These are phyloP conservation scores for Melanotaenia parkinsoni DNA, from an alignment of 2,797 vertebrate genomes.

Conservation along the genomic window DNA sequence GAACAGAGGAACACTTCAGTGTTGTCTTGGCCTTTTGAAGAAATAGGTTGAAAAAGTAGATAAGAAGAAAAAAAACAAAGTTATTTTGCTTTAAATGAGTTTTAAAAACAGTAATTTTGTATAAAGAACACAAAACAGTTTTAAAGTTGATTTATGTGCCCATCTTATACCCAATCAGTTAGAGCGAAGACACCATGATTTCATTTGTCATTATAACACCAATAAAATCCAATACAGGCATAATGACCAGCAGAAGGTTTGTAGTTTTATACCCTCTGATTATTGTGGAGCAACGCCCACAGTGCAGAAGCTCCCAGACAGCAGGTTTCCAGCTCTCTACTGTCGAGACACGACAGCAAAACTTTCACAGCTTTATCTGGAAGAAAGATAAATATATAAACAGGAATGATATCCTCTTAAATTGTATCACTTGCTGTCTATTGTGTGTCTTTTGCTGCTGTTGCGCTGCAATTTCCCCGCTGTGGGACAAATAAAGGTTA, in stretches of 20 bases:
- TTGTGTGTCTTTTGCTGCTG: too few relatives aligned
- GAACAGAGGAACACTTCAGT: constrained; percentile 92
- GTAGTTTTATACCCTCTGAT: constrained; percentile 88
- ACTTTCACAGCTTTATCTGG: constrained; percentile 88
- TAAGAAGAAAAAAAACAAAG: constrained; percentile 25
- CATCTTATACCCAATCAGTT: neutral
- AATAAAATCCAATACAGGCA: neutral
- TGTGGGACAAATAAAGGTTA: too few relatives aligned
- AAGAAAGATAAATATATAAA: constrained; percentile 16
- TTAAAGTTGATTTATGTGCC: neutral
- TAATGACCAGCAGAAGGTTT: neutral
- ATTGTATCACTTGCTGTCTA: too few relatives aligned
- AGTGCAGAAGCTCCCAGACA: constrained; percentile 91
- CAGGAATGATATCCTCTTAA: too few relatives aligned
- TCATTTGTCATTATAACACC: neutral
- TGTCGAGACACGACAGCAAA: constrained; percentile 87
- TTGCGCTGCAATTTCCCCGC: too few relatives aligned
- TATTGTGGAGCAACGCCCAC: constrained; percentile 95
- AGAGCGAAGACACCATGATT: neutral
- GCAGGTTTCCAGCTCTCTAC: constrained; percentile 78
- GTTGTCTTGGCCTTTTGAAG: constrained; percentile 89
- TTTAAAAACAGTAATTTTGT: too few relatives aligned
- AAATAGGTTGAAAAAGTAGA: constrained; percentile 47
- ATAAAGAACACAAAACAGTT: too few relatives aligned
- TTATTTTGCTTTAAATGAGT: constrained; percentile 18